A percentile compares a stretch with the other conserved stretches of the same genome.
Evolutionary conservation across 2,797 vertebrate species (phyloP).

Genomic region (Pithecia hirsuta): DNA sequence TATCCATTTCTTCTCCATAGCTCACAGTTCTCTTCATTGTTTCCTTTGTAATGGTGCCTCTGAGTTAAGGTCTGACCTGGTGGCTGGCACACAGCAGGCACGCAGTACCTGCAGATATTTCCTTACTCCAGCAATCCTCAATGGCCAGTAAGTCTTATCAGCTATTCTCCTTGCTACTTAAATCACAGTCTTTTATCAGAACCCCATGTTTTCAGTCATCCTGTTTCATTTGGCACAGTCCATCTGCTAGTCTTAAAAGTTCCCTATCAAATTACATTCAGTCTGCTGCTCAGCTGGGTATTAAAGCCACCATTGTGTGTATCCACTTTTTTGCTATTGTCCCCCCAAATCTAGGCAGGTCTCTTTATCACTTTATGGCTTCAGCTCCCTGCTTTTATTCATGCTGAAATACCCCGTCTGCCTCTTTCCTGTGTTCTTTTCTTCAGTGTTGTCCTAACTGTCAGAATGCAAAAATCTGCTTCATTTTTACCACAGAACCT

Average conservation of each 20-base stretch:
- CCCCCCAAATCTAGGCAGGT: neutral
- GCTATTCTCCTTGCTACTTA: neutral
- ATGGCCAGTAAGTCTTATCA: neutral
- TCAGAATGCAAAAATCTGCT: neutral
- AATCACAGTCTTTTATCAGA: neutral
- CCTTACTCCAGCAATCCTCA: neutral
- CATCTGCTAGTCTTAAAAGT: neutral
- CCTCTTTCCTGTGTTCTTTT: neutral
- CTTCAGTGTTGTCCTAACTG: neutral
- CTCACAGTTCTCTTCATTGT: neutral
- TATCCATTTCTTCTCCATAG: neutral
- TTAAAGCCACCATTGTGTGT: neutral
- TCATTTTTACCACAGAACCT: neutral
- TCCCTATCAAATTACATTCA: neutral
- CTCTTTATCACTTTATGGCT: neutral
- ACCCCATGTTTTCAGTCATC: neutral
- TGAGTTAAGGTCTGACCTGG: neutral
- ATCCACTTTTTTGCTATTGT: neutral
- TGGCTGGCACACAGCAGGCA: neutral
- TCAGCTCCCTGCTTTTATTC: neutral
- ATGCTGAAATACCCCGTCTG: fast-evolving
- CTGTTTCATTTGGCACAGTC: neutral
- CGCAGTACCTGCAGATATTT: neutral
- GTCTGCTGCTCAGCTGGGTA: neutral
- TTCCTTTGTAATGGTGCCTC: neutral